A percentile compares a stretch with the other conserved stretches of the same genome.
phyloP scores from a whole-genome alignment of 2,888 invertebrate genomes.

The Drosophila villosipedis region DNA sequence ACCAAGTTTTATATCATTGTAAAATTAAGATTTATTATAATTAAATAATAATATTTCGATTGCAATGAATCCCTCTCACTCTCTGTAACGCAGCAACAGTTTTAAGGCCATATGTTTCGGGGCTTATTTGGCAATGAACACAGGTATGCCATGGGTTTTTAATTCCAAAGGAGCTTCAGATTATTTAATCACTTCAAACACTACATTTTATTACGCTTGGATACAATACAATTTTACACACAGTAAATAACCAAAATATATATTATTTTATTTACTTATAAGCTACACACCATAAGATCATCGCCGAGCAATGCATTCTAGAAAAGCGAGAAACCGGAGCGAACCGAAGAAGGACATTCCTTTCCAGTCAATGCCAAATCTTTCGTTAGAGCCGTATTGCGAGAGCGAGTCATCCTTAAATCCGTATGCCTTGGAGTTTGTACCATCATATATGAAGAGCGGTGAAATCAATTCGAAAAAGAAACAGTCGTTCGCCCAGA shows the following conservation, averaged over 20 bases:
- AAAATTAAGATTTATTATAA: not conserved
- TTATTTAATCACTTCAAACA: constrained; percentile 2
- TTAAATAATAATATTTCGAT: not conserved
- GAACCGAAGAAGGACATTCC: constrained; percentile 20
- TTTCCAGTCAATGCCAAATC: constrained; percentile 26
- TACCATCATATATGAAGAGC: constrained; percentile 39
- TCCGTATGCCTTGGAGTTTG: constrained; percentile 45
- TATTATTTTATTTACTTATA: not conserved
- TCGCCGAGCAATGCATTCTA: constrained; percentile 17
- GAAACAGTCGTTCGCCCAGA: not conserved
- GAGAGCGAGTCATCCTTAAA: constrained; percentile 37
- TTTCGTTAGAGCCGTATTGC: not conserved
- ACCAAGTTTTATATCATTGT: not conserved
- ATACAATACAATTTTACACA: not conserved
- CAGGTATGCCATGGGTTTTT: not conserved
- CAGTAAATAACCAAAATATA: not conserved
- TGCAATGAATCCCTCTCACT: not conserved
- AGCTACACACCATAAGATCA: not conserved
- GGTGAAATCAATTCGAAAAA: not conserved
- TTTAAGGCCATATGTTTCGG: not conserved
- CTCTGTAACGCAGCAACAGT: not conserved
- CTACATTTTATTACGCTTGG: not conserved
- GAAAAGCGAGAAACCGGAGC: constrained; percentile 18
- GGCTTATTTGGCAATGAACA: too few species aligned
- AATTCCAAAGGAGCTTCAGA: not conserved